These are phyloP conservation scores for Leucopsar rothschildi DNA, from an alignment of 2,113 vertebrate species.

Conservation along the genomic window DNA sequence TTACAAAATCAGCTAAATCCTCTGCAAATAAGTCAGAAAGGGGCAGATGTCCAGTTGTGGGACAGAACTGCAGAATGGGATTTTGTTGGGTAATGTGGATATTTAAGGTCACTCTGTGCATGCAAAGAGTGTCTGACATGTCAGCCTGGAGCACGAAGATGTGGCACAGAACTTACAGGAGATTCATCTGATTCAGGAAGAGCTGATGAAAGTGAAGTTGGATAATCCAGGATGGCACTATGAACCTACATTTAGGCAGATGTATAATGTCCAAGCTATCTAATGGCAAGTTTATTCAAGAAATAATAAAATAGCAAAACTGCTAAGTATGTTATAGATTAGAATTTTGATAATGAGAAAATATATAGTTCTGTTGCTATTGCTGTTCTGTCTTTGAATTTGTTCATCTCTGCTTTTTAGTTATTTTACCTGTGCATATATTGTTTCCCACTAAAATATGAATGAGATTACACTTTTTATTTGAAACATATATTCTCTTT, in stretches of 20 bases:
- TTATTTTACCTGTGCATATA: slow-evolving; percentile 42
- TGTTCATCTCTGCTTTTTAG: slow-evolving; percentile 39
- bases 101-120: background rate
- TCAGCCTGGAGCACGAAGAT: background rate
- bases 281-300: slow-evolving; percentile 14
- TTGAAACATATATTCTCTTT: slow-evolving; percentile 56
- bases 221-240: background rate
- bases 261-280: background rate
- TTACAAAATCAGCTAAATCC: slow-evolving; percentile 53
- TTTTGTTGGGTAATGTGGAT: background rate
- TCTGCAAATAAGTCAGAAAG: slow-evolving; percentile 42
- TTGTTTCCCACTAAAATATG: slow-evolving; percentile 22
- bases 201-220: background rate
- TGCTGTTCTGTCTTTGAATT: slow-evolving; percentile 44
- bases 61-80: background rate
- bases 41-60: background rate
- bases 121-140: fast-evolving
- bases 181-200: background rate
- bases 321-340: slow-evolving; percentile 6
- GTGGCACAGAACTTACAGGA: background rate
- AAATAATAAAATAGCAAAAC: background rate
- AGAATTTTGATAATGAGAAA: slow-evolving; percentile 27
- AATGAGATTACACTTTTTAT: background rate
- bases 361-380: slow-evolving; percentile 15
- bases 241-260: background rate